Evolutionary conservation across 30 jellyfish, hydroid and myxozoan species (phyloP), one percentile per base, ranked within the genome.

Genomic region (Aurelia sp.): DNA sequence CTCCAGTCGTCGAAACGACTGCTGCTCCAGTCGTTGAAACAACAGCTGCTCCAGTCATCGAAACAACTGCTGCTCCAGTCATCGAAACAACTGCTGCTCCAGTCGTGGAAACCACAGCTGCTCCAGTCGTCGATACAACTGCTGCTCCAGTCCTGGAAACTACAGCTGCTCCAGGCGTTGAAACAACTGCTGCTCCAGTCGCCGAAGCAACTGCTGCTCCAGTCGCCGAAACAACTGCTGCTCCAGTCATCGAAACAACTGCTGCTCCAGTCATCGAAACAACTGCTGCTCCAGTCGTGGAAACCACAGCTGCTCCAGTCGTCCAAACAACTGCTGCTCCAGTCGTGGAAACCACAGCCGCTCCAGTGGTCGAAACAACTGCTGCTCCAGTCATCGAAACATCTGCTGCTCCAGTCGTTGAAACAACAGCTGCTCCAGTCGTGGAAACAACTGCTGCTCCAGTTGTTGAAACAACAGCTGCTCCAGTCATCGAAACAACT

Each of bases 311-410:
- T 13, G 63, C 81, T 7, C 62, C 61, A 50, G 81, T 30, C 18
- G 65, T 61, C 3, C 53, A 64, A 33, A 61, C 66, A n/a, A 47
- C 66, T 2, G 74, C 76, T 11, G 87, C 66, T 20, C 57, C 87
- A 15, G 77, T 44, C 30, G 31, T 61, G 1, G 81, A 47, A 20
- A 40, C 68, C n/a, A 66, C 66, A 13, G 68, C 87, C 7, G 68
- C 87, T 19, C 77, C 76, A 20, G 81, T 35, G 11, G 60, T 40
- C 0, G 87, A 51, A n/a, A 52, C 87, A n/a, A 76, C 87, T 13
- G 87, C 15, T 76, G 87, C 87, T 47, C 77, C 76, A 20, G 87
- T 35, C 19, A 62, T 66, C 0, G 84, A 73, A 31, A 73, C 84
- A 4, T 3, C 70, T 0, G 84, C 84, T 44, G 70, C 84, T 31